Conservation (phyloP, 2,797 vertebrate genomes). For the Rhyacichthys aspro region DNA sequence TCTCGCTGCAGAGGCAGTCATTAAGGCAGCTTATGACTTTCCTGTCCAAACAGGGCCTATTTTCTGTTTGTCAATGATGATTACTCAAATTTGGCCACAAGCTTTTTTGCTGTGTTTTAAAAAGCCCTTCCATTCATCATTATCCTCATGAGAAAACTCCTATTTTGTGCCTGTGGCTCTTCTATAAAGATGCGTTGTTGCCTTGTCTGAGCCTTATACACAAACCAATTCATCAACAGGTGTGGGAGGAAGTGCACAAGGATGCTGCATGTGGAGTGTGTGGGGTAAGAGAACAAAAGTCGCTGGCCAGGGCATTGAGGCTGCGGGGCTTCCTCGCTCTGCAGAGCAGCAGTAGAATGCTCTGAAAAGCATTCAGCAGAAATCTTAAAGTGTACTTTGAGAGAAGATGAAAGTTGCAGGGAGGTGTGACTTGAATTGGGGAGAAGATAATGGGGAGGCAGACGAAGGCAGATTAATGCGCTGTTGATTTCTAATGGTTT, state of each 20-base stretch:
- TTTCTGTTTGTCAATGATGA: constrained; percentile 54
- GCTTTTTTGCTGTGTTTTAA: constrained; percentile 46
- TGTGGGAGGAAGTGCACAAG: constrained; percentile 66
- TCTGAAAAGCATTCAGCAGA: constrained; percentile 42
- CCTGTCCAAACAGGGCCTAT: constrained; percentile 48
- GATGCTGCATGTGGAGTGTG: constrained; percentile 66
- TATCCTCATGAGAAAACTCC: constrained; percentile 43
- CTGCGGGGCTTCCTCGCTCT: constrained; percentile 52
- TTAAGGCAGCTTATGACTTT: constrained; percentile 58
- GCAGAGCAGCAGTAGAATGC: constrained; percentile 20
- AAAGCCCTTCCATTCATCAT: constrained; percentile 58
- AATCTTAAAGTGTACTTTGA: constrained; percentile 59
- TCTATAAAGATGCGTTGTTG: constrained; percentile 52
- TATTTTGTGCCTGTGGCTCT: constrained; percentile 43
- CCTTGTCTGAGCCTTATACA: constrained; percentile 44
- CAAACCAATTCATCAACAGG: constrained; percentile 73
- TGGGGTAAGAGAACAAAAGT: constrained; percentile 70
- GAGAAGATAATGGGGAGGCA: constrained; percentile 61
- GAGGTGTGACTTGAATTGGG: constrained; percentile 66
- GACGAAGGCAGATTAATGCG: constrained; percentile 64
- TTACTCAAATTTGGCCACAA: constrained; percentile 56
- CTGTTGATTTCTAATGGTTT: constrained; percentile 71
- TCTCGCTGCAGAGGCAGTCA: constrained; percentile 29
- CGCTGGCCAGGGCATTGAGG: constrained; percentile 61
- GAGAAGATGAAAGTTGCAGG: constrained; percentile 47